Conservation (phyloP, 2,888 invertebrate species). For the Polyploca ridens region DNA sequence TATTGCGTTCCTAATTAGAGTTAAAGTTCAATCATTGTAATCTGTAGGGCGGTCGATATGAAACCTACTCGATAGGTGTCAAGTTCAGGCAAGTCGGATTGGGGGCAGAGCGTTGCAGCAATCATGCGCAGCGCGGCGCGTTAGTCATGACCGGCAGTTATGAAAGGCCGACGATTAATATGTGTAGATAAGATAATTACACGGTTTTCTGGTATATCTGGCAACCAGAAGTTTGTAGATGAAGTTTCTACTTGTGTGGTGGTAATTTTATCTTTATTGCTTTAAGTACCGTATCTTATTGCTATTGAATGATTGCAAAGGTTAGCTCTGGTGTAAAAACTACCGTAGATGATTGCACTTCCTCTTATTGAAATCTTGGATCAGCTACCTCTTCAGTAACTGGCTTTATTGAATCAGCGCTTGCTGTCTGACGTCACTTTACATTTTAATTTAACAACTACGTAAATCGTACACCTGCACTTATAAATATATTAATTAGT, state of each 20-base stretch:
- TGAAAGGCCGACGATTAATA: conserved; percentile 38
- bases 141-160: conserved; percentile 53
- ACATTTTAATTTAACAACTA: background rate
- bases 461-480: conserved; percentile 24
- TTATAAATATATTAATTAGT: conserved; percentile 19
- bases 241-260: background rate
- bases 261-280: background rate
- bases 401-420: background rate
- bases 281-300: too few relatives aligned
- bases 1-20: background rate
- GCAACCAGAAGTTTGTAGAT: background rate
- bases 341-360: too few relatives aligned
- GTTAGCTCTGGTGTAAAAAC: too few relatives aligned
- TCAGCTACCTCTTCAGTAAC: background rate
- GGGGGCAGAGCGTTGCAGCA: conserved; percentile 57
- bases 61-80: conserved; percentile 57
- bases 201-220: background rate
- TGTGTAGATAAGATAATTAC: conserved; percentile 14
- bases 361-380: background rate
- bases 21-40: conserved; percentile 18
- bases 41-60: conserved; percentile 41
- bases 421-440: background rate
- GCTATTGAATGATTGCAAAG: too few relatives aligned
- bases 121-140: conserved; percentile 52
- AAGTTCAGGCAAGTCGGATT: conserved; percentile 61